Evolutionary conservation across 1,140 invertebrate species (phyloP), one percentile per base, ranked within the genome.

Genomic region (Lepidurus couesii): DNA sequence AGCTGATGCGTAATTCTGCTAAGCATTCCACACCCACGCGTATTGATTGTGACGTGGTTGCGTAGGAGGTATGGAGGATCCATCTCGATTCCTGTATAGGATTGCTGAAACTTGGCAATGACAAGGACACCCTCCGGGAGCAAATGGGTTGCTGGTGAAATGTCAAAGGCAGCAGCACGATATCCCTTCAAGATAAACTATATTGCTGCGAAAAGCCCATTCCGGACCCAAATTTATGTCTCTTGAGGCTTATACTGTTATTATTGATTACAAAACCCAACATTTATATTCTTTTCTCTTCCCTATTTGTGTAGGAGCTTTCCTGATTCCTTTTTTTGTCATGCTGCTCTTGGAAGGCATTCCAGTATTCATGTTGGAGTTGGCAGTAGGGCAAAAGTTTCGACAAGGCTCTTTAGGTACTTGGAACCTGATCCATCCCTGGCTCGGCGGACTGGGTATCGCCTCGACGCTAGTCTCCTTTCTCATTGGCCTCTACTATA

Each of bases 301-400:
- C 9, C 13, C 53, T 82, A 79, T 86, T 78, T 81, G 84, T 89
- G 24, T 88, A 98, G 95, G 96, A 83, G 96, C 96, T 2, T 98
- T 98, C 84, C 89, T 98, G 47, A 97, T 98, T 82, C 96, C 97
- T n/a, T 98, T 97, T 86, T 89, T 94, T 82, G 89, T 96, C 47
- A 98, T 98, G 95, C 86, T 98, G 83, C 86, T 97, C 44, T 86
- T 98, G 80, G 95, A 97, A 83, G 96, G 95, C 11, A 91, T 97
- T 44, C 96, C 97, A 1, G 87, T 98, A 73, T 97, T 98, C 85
- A 89, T 97, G 44, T 92, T 98, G 83, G 95, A 97, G 86, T 88
- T 97, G 85, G 95, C 95, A n/a, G 92, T 98, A 74, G 95, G 95
- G 1, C 95, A 96, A 86, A 89, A 91, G 83, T 93, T 97, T 89